These are phyloP conservation scores for Peromyscus leucopus DNA, from an alignment of 2,113 vertebrate genomes.

Conservation along the genomic window DNA sequence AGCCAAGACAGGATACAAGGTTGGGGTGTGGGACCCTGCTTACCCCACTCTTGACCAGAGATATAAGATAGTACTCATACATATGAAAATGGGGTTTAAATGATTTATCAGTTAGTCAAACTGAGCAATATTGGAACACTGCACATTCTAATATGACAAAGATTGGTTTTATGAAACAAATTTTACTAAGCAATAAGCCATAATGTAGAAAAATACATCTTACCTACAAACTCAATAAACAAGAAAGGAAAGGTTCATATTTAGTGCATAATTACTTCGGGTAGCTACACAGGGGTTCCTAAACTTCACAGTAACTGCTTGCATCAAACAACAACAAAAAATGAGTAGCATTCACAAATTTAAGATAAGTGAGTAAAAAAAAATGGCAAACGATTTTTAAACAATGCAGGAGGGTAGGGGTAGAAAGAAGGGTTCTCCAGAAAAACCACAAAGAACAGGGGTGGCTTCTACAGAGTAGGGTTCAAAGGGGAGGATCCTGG, in stretches of 20 bases:
- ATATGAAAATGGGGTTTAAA: conserved; percentile 87
- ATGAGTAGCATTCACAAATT: conserved; percentile 88
- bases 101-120: conserved; percentile 88
- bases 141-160: conserved; percentile 92
- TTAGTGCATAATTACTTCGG: conserved; percentile 91
- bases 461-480: conserved; percentile 82
- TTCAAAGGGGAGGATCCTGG: conserved; percentile 84
- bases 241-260: conserved; percentile 89
- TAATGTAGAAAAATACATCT: conserved; percentile 94
- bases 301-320: conserved; percentile 90
- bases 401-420: conserved; percentile 80
- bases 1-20: conserved; percentile 76
- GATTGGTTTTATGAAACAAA: conserved; percentile 91
- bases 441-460: conserved; percentile 80
- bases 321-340: conserved; percentile 89
- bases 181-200: conserved; percentile 94
- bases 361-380: conserved; percentile 83
- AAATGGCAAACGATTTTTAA: conserved; percentile 81
- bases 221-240: conserved; percentile 93
- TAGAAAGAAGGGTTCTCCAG: conserved; percentile 76
- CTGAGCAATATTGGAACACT: conserved; percentile 88
- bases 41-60: conserved; percentile 74
- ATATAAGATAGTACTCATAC: conserved; percentile 88
- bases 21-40: conserved; percentile 72
- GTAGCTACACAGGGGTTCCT: conserved; percentile 90